Percentiles rank a stretch among this genome's conserved stretches.
phyloP scores from a whole-genome alignment of 2,888 invertebrate genomes.

The Galeruca laticollis region DNA sequence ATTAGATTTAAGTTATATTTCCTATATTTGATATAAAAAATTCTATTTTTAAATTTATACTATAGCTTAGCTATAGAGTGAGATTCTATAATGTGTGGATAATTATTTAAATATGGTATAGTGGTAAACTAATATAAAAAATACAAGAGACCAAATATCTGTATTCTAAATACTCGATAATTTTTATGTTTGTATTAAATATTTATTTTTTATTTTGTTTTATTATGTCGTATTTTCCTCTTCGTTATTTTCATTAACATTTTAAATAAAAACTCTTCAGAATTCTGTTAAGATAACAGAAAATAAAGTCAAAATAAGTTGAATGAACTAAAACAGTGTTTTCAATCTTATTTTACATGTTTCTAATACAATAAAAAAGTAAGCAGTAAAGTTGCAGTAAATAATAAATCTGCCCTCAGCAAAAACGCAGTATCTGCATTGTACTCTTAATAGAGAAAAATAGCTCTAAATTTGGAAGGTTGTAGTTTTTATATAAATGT shows the following conservation, averaged over 20 bases:
- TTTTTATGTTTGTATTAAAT: background rate
- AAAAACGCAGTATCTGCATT: no score
- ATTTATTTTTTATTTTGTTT: background rate
- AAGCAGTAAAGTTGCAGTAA: no score
- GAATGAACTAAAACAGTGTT: no score
- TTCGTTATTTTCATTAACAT: background rate
- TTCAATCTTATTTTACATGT: no score
- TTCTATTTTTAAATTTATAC: background rate
- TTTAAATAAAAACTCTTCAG: background rate
- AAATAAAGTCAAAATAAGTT: no score
- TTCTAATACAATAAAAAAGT: no score
- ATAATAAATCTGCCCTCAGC: no score
- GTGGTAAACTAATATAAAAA: background rate
- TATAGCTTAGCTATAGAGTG: background rate
- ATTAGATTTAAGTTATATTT: constrained; percentile 21
- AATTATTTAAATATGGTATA: background rate
- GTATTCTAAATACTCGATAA: background rate
- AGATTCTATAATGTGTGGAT: background rate
- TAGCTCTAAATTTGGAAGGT: no score
- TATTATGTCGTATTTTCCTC: background rate
- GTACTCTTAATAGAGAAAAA: no score
- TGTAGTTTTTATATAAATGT: no score
- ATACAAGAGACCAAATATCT: background rate
- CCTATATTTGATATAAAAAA: background rate
- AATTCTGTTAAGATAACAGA: no score